phyloP scores from a whole-genome alignment of 2,113 vertebrate species.

The Apodemus speciosus region DNA sequence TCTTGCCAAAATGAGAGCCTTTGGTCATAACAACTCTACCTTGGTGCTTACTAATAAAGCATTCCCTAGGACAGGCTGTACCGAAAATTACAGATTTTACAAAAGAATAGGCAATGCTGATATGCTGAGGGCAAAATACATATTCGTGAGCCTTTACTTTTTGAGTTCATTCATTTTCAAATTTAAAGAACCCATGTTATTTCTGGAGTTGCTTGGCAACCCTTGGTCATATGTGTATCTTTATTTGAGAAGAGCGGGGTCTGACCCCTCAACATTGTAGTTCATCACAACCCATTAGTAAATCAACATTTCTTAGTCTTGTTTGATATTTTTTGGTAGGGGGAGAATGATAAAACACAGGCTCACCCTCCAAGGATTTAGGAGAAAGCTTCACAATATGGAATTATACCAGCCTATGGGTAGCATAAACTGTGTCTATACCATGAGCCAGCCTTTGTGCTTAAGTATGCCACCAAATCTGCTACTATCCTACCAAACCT shows the following conservation, averaged over 20 bases:
- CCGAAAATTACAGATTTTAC: background rate
- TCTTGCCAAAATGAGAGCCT: background rate
- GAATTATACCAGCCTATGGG: background rate
- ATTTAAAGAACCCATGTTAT: background rate
- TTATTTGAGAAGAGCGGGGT: background rate
- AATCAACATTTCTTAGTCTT: constrained; percentile 17
- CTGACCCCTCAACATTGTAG: background rate
- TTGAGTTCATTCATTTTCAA: background rate
- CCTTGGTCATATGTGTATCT: background rate
- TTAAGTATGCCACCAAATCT: background rate
- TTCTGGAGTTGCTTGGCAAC: background rate
- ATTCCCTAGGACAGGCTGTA: constrained; percentile 4
- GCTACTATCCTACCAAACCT: background rate
- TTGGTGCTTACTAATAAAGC: constrained; percentile 15
- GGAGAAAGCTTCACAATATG: background rate
- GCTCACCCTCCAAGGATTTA: background rate
- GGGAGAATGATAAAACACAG: background rate
- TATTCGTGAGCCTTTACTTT: background rate
- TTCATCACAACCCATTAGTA: background rate
- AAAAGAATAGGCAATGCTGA: constrained; percentile 6
- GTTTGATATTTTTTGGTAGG: background rate
- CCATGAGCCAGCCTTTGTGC: background rate
- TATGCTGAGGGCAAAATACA: background rate
- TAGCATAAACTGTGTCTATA: background rate
- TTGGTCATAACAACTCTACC: constrained; percentile 1